Conservation (phyloP, 2,113 vertebrate genomes). For the Percina caprodes region DNA sequence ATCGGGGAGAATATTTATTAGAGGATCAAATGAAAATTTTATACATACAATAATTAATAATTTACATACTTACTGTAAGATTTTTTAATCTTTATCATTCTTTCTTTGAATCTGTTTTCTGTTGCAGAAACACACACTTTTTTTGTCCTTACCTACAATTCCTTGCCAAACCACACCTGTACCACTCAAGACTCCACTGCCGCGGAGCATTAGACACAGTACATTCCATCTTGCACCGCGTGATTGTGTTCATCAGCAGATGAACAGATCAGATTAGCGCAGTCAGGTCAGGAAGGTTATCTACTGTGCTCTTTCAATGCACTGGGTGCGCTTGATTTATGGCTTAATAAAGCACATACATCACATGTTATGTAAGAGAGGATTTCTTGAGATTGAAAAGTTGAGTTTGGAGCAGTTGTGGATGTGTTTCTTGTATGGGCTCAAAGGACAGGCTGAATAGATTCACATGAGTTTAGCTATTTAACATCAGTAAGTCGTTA, state of each 20-base stretch:
- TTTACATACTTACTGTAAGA: not conserved
- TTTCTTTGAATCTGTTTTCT: not conserved
- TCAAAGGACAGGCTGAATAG: not conserved
- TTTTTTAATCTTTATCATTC: not conserved
- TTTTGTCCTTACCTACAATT: not conserved
- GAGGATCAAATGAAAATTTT: not conserved
- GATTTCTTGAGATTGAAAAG: constrained; percentile 9
- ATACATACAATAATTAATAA: not conserved
- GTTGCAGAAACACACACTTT: not conserved
- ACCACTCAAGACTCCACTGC: not conserved
- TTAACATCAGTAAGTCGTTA: constrained; percentile 9
- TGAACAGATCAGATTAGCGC: constrained; percentile 31
- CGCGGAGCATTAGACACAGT: not conserved
- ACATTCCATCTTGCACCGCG: not conserved
- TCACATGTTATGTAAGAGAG: constrained; percentile 29
- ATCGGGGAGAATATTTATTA: too few relatives aligned
- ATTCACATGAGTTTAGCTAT: not conserved
- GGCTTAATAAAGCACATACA: constrained; percentile 1
- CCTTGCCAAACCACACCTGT: not conserved
- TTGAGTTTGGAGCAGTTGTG: not conserved
- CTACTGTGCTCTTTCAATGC: constrained; percentile 1
- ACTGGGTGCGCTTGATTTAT: constrained; percentile 37
- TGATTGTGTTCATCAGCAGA: constrained; percentile 26
- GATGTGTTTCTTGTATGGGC: not conserved
- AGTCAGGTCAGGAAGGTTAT: constrained; percentile 35